Percentiles rank a stretch among this genome's conserved stretches.
These are phyloP conservation scores for Chromobotia macracanthus DNA, from an alignment of 2,797 vertebrate species.

Conservation along the genomic window DNA sequence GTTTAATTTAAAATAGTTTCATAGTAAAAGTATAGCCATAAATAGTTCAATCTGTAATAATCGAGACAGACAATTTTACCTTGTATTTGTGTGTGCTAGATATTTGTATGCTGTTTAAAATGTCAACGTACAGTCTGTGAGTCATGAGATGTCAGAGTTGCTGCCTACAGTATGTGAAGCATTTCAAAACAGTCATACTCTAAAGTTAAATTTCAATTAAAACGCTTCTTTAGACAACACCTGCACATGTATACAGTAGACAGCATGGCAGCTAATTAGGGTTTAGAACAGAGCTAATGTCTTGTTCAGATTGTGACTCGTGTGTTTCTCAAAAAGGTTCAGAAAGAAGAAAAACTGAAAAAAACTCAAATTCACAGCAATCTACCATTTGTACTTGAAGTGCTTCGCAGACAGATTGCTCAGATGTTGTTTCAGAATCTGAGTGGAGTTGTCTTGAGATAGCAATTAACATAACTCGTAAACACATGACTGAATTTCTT, in stretches of 20 bases:
- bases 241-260: not conserved
- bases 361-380: slow-evolving; percentile 19
- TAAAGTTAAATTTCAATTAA: not conserved
- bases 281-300: not conserved
- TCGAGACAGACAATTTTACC: too few species aligned
- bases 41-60: too few species aligned
- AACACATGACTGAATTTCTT: slow-evolving; percentile 27
- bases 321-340: not conserved
- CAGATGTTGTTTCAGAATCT: slow-evolving; percentile 47
- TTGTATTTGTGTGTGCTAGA: too few species aligned
- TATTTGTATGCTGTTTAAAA: too few species aligned
- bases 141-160: too few species aligned
- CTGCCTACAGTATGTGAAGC: not conserved
- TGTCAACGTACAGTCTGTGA: too few species aligned
- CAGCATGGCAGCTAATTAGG: not conserved
- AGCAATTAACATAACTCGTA: slow-evolving; percentile 41
- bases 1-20: too few species aligned
- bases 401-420: not conserved
- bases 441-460: slow-evolving; percentile 7
- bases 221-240: not conserved
- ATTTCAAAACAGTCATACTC: not conserved
- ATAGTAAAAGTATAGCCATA: too few species aligned
- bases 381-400: not conserved
- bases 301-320: not conserved
- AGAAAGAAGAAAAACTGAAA: not conserved